Base-by-base conservation (phyloP, 2,888 invertebrate species). In the Boloria selene region DNA sequence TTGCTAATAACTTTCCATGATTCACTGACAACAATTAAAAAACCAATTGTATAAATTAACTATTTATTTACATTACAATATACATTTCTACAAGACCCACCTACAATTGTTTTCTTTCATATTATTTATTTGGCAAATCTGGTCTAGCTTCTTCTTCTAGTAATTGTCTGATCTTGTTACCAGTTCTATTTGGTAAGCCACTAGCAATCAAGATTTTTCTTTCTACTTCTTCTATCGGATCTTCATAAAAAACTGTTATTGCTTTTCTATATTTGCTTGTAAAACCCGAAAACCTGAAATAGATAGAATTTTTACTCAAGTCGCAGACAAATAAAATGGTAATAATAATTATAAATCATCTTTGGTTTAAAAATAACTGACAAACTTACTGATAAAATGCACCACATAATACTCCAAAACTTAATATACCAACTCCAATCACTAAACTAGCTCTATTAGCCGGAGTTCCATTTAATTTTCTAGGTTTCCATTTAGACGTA, bases 391-490 rank as follows among this genome's bases (percentile, higher is more conserved):
- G 93, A 64, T 89, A 93, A 67, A 91, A 70, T 16, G 79, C 72
- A 70, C 93, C 93, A 65, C 74, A 78, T 52, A 89, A 13, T 59
- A 88, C 74, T 67, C 93, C 92, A 67, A 90, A 55, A 45, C 83
- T 81, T 69, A 95, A 51, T 10, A 91, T 68, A 38, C 90, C 92
- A 18, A 86, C 73, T 13, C 93, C 93, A 71, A 93, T 86, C 67
- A 87, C 85, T 81, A 95, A 94, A 70, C 94, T 86, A 67, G 92
- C 88, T 69, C 75, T 79, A 71, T 88, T 93, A 58, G 95, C 93
- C 53, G 95, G 95, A 52, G 95, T 95, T 74, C 95, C 95, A 82
- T 89, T 92, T 68, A 94, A 84, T 86, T 93, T 92, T 83, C 95
- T 92, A 70, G 95, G 95, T 90, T 95, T 95, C 81, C 95, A 91